Base-by-base conservation (phyloP, 2,113 vertebrate genomes). In the Aegotheles bennettii region DNA sequence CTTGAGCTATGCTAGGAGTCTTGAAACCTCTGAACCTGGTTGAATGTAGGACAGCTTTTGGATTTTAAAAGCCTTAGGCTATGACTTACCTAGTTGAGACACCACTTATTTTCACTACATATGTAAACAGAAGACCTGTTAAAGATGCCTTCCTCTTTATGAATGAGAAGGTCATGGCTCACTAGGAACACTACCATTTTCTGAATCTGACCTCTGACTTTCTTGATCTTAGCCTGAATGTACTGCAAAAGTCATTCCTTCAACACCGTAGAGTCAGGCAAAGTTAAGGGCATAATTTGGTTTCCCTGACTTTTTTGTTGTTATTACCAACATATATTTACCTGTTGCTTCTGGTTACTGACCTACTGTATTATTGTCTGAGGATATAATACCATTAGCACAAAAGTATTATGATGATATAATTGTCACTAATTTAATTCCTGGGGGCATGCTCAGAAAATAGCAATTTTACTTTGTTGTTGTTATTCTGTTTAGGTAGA, bases 401-500 rank as follows among this genome's bases (percentile, higher is more conserved):
- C n/a, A n/a, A n/a, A n/a, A n/a, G n/a, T n/a, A n/a, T n/a, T n/a
- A n/a, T n/a, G n/a, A n/a, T n/a, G n/a, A n/a, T n/a, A n/a, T n/a
- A n/a, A n/a, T 17, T 71, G 3, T 43, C 5, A 57, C 9, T 48
- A 15, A 48, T 61, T 47, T 75, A 38, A 48, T 63, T 71, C 17
- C 20, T 26, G 10, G 7, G 2, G 7, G 5, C 3, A 63, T 4
- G 6, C 6, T 68, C 21, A 84, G 43, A 68, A 74, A 70, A 83
- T 4, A 40, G 5, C 0, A 0, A 4, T 35, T 84, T 89, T 45
- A 26, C 2, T 9, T 33, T 24, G 3, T 24, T 74, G 14, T 42
- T 35, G 17, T n/a, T 57, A 11, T 36, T 25, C 5, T 81, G 23
- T 13, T 68, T 21, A 80, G 17, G 7, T 7, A 54, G 20, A 71